Conservation (phyloP, 2,113 vertebrate species). For the Callaeas wilsoni region DNA sequence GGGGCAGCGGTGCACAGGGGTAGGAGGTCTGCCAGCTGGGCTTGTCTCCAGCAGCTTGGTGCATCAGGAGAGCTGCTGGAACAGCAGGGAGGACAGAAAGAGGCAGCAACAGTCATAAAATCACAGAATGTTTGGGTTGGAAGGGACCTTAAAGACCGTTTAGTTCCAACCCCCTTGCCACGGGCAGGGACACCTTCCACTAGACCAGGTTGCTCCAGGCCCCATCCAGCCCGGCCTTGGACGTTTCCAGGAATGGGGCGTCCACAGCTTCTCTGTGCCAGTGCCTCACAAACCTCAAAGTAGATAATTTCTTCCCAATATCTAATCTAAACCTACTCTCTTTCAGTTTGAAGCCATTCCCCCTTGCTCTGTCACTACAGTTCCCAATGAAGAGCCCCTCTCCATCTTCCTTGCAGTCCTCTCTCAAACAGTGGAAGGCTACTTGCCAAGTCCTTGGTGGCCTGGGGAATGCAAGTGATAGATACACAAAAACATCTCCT, state of each 20-base stretch:
- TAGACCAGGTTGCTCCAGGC: background rate
- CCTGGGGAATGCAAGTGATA: rapidly evolving
- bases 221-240: background rate
- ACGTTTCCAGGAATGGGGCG: background rate
- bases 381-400: background rate
- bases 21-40: rapidly evolving
- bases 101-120: background rate
- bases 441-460: background rate
- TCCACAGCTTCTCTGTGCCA: background rate
- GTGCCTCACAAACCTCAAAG: background rate
- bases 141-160: background rate
- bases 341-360: background rate
- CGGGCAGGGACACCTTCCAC: background rate
- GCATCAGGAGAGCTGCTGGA: background rate
- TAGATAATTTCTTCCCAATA: background rate
- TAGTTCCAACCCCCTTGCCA: background rate
- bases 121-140: background rate
- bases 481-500: background rate
- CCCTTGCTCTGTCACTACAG: too few species aligned
- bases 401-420: background rate
- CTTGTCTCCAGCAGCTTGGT: background rate
- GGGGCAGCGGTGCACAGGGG: rapidly evolving
- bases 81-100: background rate
- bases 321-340: background rate
- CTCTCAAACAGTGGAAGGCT: background rate